phyloP scores from a whole-genome alignment of 1,140 invertebrate genomes.

The Ceratosolen solmsi region DNA sequence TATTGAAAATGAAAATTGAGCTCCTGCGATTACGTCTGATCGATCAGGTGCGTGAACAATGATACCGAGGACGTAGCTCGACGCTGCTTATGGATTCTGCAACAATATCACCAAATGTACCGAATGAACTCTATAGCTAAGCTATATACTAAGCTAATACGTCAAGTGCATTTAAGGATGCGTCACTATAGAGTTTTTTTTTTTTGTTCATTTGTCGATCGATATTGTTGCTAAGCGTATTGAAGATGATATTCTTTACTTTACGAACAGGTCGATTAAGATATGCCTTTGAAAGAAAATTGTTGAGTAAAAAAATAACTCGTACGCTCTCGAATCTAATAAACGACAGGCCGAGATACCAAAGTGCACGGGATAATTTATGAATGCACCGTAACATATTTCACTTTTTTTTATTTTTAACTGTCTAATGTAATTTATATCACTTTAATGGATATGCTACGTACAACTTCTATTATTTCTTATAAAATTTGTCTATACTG shows the following conservation, averaged over 20 bases:
- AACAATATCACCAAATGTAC: not conserved
- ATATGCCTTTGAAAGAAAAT: no score
- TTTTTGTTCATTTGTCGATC: no score
- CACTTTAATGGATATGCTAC: not conserved
- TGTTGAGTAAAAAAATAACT: no score
- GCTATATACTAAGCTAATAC: not conserved
- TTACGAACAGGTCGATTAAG: no score
- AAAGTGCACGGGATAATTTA: not conserved
- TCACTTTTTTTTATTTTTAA: not conserved
- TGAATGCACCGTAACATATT: not conserved
- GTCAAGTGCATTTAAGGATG: not conserved
- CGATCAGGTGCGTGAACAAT: not conserved
- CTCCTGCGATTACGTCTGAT: not conserved
- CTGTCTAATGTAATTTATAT: not conserved
- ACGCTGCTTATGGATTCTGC: not conserved
- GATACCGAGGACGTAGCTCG: not conserved
- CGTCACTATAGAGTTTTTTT: no score
- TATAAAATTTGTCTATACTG: not conserved
- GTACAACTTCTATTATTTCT: not conserved
- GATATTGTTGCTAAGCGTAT: no score
- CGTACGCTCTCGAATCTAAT: no score
- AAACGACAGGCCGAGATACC: no score
- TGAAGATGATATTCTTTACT: no score
- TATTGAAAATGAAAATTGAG: not conserved
- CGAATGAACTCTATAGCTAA: not conserved